Percentiles rank a stretch among this genome's conserved stretches.
phyloP scores from a whole-genome alignment of 30 jellyfish, hydroid and myxozoan genomes.

The Pseudorhiza aurosa region DNA sequence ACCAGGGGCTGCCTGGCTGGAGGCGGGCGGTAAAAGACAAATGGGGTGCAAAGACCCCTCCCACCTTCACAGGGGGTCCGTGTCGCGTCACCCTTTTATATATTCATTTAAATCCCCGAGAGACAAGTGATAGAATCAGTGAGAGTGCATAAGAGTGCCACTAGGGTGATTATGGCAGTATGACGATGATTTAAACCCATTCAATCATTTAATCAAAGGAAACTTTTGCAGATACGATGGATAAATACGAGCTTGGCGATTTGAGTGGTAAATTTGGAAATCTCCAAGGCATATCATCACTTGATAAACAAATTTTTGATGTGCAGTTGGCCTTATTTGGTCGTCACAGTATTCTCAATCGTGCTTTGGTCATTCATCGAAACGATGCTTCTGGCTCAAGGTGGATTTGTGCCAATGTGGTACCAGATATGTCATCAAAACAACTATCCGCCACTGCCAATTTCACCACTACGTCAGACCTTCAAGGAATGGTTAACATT shows the following conservation, averaged over 20 bases:
- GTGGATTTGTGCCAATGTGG: conserved; percentile 79
- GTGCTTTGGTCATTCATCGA: conserved; percentile 79
- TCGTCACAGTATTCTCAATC: conserved; percentile 64
- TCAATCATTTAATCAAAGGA: too few species aligned
- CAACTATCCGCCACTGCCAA: conserved; percentile 65
- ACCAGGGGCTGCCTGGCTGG: too few species aligned
- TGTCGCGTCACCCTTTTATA: too few species aligned
- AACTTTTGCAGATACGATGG: conserved; percentile 69
- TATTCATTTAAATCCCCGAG: too few species aligned
- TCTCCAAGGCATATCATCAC: conserved; percentile 33
- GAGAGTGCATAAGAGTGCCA: too few species aligned
- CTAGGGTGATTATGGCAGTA: too few species aligned
- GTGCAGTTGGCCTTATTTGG: conserved; percentile 79
- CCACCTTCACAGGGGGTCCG: too few species aligned
- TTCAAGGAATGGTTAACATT: conserved; percentile 59
- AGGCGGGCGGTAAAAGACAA: too few species aligned
- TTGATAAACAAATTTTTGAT: conserved; percentile 29
- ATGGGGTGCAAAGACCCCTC: too few species aligned
- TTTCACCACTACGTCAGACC: conserved; percentile 50
- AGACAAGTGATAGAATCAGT: too few species aligned
- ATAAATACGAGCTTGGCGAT: conserved; percentile 94
- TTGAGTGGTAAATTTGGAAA: conserved; percentile 90
- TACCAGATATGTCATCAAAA: conserved; percentile 48
- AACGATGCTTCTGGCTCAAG: conserved; percentile 74
- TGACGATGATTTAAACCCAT: too few species aligned